phyloP scores from a whole-genome alignment of 2,113 vertebrate species.

The Ahaetulla prasina region DNA sequence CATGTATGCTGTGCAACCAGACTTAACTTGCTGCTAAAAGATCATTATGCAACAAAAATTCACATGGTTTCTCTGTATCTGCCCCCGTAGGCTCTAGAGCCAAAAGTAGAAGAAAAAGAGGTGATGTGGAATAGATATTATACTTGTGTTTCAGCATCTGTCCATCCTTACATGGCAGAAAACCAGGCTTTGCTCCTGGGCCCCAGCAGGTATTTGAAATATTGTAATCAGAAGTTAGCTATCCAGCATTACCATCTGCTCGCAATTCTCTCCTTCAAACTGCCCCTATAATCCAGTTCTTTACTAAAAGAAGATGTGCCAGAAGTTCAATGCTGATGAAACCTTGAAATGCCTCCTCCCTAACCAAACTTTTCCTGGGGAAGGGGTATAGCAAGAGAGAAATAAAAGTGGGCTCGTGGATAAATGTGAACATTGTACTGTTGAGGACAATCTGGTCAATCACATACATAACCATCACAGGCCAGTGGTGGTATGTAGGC shows the following conservation, averaged over 20 bases:
- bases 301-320: not conserved
- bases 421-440: not conserved
- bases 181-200: not conserved
- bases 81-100: not conserved
- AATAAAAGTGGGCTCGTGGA: not conserved
- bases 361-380: not conserved
- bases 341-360: not conserved
- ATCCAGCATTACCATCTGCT: not conserved
- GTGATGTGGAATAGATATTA: not conserved
- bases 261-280: not conserved
- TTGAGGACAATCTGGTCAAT: no score
- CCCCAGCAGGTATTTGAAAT: not conserved
- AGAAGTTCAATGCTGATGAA: not conserved
- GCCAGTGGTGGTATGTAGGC: not conserved
- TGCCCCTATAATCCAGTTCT: not conserved
- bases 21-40: not conserved
- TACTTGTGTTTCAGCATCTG: not conserved
- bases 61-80: not conserved
- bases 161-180: not conserved
- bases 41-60: not conserved
- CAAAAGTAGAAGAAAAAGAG: not conserved
- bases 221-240: no score
- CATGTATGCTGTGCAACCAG: not conserved
- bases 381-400: not conserved
- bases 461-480: not conserved